Percentiles rank a stretch among this genome's conserved stretches.
phyloP scores from a whole-genome alignment of 2,113 vertebrate genomes.

The Antigone vipio region DNA sequence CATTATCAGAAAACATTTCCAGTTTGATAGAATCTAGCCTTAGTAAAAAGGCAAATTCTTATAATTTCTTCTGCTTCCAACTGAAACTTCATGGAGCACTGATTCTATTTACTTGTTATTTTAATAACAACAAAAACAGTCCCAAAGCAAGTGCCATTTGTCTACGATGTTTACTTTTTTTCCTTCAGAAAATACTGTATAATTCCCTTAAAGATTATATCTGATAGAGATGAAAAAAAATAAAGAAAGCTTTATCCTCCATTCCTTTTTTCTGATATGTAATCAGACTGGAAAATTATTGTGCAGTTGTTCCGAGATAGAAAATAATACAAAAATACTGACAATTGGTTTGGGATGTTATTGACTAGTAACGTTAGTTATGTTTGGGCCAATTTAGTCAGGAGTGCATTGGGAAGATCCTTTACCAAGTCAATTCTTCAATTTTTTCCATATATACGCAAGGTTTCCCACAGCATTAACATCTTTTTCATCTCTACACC shows the following conservation, averaged over 20 bases:
- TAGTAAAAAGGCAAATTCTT: neutral
- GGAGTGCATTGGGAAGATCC: neutral
- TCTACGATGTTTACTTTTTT: neutral
- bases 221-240: neutral
- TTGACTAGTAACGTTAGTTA: neutral
- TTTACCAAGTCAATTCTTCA: neutral
- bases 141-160: neutral
- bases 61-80: neutral
- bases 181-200: neutral
- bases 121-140: neutral
- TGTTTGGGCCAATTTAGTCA: conserved; percentile 20
- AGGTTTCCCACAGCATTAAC: neutral
- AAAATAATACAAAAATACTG: neutral
- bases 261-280: neutral
- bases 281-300: neutral
- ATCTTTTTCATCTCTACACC: neutral
- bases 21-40: neutral
- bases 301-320: neutral
- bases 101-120: conserved; percentile 4
- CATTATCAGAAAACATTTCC: conserved; percentile 41
- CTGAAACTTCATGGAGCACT: neutral
- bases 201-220: neutral
- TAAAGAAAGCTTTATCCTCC: neutral
- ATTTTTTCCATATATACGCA: neutral
- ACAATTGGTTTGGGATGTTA: neutral